Conservation (phyloP, 2,888 invertebrate species). For the Acleris cristana region DNA sequence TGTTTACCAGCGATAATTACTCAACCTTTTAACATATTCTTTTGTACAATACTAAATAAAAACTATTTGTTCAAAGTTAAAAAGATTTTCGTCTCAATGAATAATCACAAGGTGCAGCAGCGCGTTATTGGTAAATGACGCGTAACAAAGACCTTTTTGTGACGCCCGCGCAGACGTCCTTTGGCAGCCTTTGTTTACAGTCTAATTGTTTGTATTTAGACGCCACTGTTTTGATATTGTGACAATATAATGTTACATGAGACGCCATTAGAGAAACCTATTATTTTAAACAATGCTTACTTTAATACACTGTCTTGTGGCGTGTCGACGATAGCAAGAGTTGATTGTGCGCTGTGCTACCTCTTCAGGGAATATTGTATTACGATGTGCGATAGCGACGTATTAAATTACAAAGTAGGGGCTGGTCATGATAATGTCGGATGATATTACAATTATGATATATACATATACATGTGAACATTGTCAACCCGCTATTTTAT, state of each 20-base stretch:
- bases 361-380: constrained; percentile 8
- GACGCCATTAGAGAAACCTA: constrained; percentile 13
- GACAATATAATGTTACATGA: constrained; percentile 15
- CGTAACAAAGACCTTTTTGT: constrained; percentile 67
- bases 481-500: background rate
- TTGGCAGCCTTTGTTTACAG: constrained; percentile 44
- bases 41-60: too few relatives aligned
- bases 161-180: constrained; percentile 51
- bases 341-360: background rate
- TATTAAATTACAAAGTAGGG: constrained; percentile 3
- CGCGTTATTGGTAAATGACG: constrained; percentile 64
- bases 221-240: constrained; percentile 26
- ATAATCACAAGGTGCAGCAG: constrained; percentile 43
- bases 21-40: too few relatives aligned
- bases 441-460: background rate
- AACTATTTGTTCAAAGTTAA: too few relatives aligned
- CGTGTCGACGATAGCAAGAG: background rate
- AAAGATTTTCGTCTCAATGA: constrained; percentile 47
- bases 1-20: too few relatives aligned
- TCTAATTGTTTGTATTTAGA: constrained; percentile 38
- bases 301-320: background rate
- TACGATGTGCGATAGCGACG: background rate
- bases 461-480: background rate
- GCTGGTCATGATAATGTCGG: background rate
- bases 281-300: constrained; percentile 9